A percentile compares a stretch with the other conserved stretches of the same genome.
Evolutionary conservation across 2,113 vertebrate species (phyloP).

Genomic region (Menura novaehollandiae): DNA sequence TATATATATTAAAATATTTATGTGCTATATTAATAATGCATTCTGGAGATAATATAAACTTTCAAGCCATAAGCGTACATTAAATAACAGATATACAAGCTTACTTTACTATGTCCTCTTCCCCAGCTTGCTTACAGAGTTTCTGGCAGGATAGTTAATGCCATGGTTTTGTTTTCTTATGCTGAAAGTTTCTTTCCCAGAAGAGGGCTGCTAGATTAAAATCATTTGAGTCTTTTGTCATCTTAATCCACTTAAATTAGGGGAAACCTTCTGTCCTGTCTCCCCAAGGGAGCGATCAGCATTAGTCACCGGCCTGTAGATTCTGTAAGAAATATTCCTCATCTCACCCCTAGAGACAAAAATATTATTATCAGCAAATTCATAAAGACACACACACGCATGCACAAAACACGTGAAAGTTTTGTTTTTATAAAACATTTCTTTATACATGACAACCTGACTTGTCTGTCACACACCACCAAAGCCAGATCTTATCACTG

Average conservation of each 20-base stretch:
- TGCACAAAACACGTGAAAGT: not conserved
- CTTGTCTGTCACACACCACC: not conserved
- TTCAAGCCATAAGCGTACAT: not conserved
- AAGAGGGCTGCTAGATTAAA: not conserved
- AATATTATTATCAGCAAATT: not conserved
- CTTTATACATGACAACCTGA: not conserved
- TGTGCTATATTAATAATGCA: not conserved
- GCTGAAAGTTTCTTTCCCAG: not conserved
- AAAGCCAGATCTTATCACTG: not conserved
- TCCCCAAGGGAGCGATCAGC: not conserved
- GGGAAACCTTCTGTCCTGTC: not conserved
- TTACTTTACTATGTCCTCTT: not conserved
- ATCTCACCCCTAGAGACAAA: not conserved
- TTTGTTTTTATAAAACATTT: not conserved
- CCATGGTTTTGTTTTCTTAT: not conserved
- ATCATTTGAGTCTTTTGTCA: not conserved
- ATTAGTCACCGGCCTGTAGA: not conserved
- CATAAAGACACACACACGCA: not conserved
- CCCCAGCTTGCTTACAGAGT: not conserved
- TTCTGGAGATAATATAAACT: not conserved
- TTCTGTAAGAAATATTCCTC: not conserved
- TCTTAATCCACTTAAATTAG: not conserved
- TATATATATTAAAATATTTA: not conserved
- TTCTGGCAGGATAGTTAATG: not conserved
- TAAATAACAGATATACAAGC: not conserved